These are phyloP conservation scores for Fregata magnificens DNA, from an alignment of 2,113 vertebrate species.

Conservation along the genomic window DNA sequence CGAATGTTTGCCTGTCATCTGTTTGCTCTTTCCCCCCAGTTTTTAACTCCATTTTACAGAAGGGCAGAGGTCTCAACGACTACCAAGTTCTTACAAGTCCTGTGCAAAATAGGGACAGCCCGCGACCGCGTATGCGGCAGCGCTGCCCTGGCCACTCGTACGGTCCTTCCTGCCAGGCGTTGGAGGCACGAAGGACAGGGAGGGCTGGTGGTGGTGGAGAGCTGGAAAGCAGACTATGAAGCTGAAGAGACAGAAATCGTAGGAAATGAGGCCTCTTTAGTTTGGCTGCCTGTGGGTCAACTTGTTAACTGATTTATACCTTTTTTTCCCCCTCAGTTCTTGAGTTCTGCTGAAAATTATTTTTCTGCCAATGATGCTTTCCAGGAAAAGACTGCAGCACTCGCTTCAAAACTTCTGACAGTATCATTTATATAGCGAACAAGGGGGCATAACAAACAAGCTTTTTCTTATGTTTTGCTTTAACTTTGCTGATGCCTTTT, in stretches of 20 bases:
- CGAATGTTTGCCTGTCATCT: neutral
- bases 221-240: neutral
- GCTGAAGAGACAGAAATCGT: neutral
- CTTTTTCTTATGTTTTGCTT: neutral
- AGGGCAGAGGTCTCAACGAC: neutral
- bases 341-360: neutral
- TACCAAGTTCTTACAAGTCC: neutral
- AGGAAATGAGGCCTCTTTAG: neutral
- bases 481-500: neutral
- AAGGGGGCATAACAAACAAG: neutral
- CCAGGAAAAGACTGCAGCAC: neutral
- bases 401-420: neutral
- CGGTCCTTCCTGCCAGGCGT: neutral
- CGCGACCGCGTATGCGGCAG: accelerated
- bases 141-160: accelerated
- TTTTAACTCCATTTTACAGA: neutral
- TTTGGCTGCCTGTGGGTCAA: neutral
- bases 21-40: neutral
- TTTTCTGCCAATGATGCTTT: neutral
- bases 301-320: neutral
- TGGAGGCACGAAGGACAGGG: neutral
- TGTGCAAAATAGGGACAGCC: neutral
- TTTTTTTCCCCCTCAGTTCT: neutral
- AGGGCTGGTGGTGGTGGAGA: neutral
- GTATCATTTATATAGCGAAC: neutral